These are phyloP conservation scores for Thaleichthys pacificus DNA, from an alignment of 2,797 vertebrate species.

Conservation along the genomic window DNA sequence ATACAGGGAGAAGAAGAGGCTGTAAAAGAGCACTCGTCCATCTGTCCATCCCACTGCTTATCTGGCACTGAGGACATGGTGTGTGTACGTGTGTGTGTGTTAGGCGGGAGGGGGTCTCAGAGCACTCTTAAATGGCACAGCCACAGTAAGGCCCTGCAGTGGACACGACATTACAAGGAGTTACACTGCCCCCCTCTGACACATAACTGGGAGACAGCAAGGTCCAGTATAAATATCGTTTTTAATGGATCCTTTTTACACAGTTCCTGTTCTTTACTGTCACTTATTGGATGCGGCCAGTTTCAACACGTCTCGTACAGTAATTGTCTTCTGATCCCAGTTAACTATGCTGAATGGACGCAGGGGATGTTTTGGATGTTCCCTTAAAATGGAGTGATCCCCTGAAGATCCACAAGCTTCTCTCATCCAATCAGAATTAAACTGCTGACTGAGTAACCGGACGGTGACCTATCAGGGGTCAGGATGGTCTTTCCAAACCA, in stretches of 20 bases:
- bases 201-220: background rate
- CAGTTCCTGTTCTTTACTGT: no score
- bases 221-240: background rate
- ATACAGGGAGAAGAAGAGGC: constrained; percentile 32
- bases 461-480: background rate
- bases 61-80: constrained; percentile 42
- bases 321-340: background rate
- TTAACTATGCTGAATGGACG: background rate
- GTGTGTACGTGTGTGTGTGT: constrained; percentile 33
- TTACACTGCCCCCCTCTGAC: background rate
- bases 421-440: background rate
- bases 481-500: background rate
- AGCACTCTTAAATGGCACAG: background rate
- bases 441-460: background rate
- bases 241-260: no score
- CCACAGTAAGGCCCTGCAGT: background rate
- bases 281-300: background rate
- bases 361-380: background rate
- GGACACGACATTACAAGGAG: background rate
- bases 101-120: background rate
- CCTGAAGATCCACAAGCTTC: background rate
- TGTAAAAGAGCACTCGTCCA: constrained; percentile 61
- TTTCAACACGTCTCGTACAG: background rate
- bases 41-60: constrained; percentile 56
- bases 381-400: background rate